Evolutionary conservation across 1,140 invertebrate species (phyloP).

Genomic region (Rhagoletis zephyria): DNA sequence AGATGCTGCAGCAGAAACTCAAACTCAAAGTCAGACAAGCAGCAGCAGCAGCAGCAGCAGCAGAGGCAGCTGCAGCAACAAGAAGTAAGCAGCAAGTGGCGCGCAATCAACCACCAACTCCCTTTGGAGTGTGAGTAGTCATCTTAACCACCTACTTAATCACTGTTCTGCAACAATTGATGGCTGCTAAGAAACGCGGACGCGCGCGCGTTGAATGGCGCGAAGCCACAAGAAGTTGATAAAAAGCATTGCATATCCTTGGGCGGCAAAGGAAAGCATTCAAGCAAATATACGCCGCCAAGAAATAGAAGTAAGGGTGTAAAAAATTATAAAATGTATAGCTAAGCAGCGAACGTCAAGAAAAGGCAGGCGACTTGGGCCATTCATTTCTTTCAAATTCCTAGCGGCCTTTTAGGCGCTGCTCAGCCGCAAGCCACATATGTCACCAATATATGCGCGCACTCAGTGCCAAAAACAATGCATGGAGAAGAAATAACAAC

Average conservation of each 20-base stretch:
- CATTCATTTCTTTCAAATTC: background rate
- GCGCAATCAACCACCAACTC: constrained; percentile 17
- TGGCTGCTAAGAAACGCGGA: background rate
- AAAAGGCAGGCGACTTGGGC: background rate
- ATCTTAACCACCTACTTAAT: constrained; percentile 30
- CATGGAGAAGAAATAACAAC: background rate
- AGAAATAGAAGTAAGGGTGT: background rate
- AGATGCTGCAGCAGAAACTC: background rate
- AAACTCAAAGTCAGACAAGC: background rate
- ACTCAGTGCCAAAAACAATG: background rate
- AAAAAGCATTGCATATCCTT: background rate
- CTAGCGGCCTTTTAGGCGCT: background rate
- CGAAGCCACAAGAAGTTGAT: background rate
- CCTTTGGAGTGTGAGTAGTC: background rate
- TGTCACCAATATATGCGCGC: background rate
- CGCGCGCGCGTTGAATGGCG: background rate
- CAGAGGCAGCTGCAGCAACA: background rate
- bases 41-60: constrained; percentile 24
- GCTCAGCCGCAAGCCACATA: constrained; percentile 2
- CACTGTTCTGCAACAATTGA: constrained; percentile 38
- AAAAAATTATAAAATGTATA: background rate
- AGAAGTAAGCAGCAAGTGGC: background rate
- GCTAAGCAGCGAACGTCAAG: constrained; percentile 3
- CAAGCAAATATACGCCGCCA: background rate
- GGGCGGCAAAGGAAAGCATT: background rate